Base-by-base conservation (phyloP, 2,888 invertebrate genomes). In the Pycnomerus fuliginosus region DNA sequence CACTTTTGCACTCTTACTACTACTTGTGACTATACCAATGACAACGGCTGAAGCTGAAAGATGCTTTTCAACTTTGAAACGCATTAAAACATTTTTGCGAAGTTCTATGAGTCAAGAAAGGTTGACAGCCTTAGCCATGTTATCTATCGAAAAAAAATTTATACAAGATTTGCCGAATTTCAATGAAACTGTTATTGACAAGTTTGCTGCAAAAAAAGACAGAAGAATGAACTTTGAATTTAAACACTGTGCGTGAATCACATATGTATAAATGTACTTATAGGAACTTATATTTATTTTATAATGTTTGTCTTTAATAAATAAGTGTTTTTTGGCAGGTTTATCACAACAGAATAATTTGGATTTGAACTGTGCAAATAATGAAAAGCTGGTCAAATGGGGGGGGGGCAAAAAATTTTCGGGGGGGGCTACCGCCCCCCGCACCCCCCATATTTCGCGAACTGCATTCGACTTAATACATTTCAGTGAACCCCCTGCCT, bases 21-120 rank as follows among this genome's bases (percentile, higher is more conserved):
- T 48, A 37, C 35, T 51, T 32, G 29, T 48, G 22, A 56, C 54
- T 4, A 32, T 52, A 15, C 55, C 55, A 8, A 53, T 53, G 40
- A 48, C 46, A 7, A 45, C 42, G 29, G 42, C 40, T 55, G 55
- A 23, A 43, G 46, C n/a, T n/a, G n/a, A n/a, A n/a, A n/a, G n/a
- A n/a, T n/a, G n/a, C n/a, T n/a, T n/a, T n/a, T n/a, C n/a, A 5
- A 52, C 52, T 24, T 33, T 44, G 24, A 47, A 47, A 25, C 8
- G 36, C 7, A 44, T 55, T 25, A 55, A 55, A 36, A 55, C 49
- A n/a, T 55, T 52, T 44, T 30, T 55, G 11, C 22, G 55, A n/a
- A 50, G 44, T 23, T 36, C 52, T 16, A 52, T 55, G 50, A 39
- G 31, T 30, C 35, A 55, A 37, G 48, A 52, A 16, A 47, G 48